These are phyloP conservation scores for Himalopsyche kuldschensis DNA, from an alignment of 2,888 invertebrate genomes.

Conservation along the genomic window DNA sequence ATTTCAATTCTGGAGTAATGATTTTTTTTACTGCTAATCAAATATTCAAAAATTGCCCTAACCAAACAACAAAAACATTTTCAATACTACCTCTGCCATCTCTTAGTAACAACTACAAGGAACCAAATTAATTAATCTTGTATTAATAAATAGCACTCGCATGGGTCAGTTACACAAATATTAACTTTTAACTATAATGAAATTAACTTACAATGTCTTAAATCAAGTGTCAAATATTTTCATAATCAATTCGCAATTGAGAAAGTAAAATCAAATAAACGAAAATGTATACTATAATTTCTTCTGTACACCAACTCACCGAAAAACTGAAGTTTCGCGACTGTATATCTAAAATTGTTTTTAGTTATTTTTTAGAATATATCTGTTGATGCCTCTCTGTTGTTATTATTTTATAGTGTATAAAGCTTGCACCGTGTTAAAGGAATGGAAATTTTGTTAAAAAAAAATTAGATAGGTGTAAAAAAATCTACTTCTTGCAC, in stretches of 20 bases:
- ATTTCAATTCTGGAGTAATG: too few species aligned
- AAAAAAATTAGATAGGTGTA: neutral
- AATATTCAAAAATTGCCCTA: too few species aligned
- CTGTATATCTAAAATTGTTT: neutral
- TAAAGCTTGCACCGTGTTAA: slow-evolving; percentile 9
- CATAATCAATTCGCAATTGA: too few species aligned
- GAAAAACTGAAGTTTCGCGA: neutral
- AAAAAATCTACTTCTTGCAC: neutral
- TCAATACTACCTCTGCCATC: too few species aligned
- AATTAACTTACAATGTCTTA: too few species aligned
- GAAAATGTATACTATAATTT: too few species aligned
- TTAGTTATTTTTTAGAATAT: neutral
- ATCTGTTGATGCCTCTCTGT: neutral
- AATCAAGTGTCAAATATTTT: too few species aligned
- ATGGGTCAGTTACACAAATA: neutral
- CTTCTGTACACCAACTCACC: too few species aligned
- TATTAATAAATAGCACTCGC: neutral
- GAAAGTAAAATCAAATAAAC: too few species aligned
- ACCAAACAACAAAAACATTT: too few species aligned
- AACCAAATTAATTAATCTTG: neutral
- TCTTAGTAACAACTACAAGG: neutral
- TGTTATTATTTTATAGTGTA: slow-evolving; percentile 1
- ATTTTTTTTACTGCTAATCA: too few species aligned
- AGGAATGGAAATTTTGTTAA: neutral
- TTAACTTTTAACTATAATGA: neutral